Conservation (phyloP, 37 sponge, comb jelly and placozoan genomes). For the Eunapius fragilis region DNA sequence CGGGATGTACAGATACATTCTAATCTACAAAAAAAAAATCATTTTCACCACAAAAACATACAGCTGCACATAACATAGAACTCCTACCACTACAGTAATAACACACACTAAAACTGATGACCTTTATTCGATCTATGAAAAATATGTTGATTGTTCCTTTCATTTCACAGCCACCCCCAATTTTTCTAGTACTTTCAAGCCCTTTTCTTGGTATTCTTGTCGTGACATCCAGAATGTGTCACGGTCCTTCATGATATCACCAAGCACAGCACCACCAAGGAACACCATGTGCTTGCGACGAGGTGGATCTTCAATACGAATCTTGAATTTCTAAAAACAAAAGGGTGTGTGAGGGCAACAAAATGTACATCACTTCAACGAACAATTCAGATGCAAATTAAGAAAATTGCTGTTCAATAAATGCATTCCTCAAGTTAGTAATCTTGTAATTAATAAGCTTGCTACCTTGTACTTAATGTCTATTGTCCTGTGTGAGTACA, state of each 20-base stretch:
- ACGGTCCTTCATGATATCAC: conserved; percentile 98
- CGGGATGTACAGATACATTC: neutral
- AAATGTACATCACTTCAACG: neutral
- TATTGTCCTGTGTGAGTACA: no score
- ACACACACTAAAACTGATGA: neutral
- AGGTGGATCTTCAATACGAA: conserved; percentile 99
- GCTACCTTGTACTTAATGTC: no score
- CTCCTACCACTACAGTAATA: neutral
- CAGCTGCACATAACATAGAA: neutral
- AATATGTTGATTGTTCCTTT: neutral
- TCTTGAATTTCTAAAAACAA: conserved; percentile 97
- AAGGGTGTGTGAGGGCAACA: no score
- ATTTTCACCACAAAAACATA: neutral
- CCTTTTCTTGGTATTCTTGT: conserved; percentile 96
- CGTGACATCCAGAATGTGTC: conserved; percentile 98
- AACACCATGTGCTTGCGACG: conserved; percentile 99
- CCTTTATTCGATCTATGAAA: neutral
- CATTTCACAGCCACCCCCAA: conserved; percentile 89
- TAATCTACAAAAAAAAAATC: neutral
- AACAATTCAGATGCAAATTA: no score
- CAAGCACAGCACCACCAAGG: conserved; percentile 97
- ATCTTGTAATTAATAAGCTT: no score
- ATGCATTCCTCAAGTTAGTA: no score
- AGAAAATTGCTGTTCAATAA: no score
- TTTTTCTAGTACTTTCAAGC: conserved; percentile 95